Base-by-base conservation (phyloP, 1,140 invertebrate genomes). In the Papilio helenus region DNA sequence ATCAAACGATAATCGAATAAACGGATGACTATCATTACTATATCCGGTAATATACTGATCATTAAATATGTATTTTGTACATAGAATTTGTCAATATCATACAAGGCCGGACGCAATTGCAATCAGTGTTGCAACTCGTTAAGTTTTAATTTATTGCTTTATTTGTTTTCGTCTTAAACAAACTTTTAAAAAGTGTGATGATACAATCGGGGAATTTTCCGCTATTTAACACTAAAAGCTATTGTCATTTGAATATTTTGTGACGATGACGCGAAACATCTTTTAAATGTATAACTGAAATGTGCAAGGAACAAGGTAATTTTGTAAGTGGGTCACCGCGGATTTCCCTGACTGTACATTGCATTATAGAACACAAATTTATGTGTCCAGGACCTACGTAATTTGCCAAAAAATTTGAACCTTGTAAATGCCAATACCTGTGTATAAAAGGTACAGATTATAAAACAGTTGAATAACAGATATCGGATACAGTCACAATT, bases 61-160 rank as follows among this genome's bases (percentile, higher is more conserved):
- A 61, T 26, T 23, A 14, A 14, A 26, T 26, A 61, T 61, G 12
- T 26, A 61, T 61, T 23, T 61, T 61, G 58, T 61, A 61, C 20
- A 61, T 61, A 61, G 58, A 61, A 61, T 61, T 61, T 61, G 58
- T 61, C 58, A 61, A 61, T 61, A 14, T 61, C 23, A 26, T 61
- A 61, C 58, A 61, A 61, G 58, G 58, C 26, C 10, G 58, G 20
- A 9, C 2, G 58, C 58, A 26, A 61, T 61, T 61, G 23, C 58
- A 61, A 61, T 20, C n/a, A 61, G 12, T 61, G 58, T 61, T 61
- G 58, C 58, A 61, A 61, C 23, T 61, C 20, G 58, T 61, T 61
- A 61, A 61, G 0, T 61, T 61, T 61, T 61, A 61, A 61, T 61
- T 61, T 61, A 61, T 61, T 23, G 20, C 23, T 61, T 23, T 61